Evolutionary conservation across 2,113 vertebrate species (phyloP).

Genomic region (Eolophus roseicapilla): DNA sequence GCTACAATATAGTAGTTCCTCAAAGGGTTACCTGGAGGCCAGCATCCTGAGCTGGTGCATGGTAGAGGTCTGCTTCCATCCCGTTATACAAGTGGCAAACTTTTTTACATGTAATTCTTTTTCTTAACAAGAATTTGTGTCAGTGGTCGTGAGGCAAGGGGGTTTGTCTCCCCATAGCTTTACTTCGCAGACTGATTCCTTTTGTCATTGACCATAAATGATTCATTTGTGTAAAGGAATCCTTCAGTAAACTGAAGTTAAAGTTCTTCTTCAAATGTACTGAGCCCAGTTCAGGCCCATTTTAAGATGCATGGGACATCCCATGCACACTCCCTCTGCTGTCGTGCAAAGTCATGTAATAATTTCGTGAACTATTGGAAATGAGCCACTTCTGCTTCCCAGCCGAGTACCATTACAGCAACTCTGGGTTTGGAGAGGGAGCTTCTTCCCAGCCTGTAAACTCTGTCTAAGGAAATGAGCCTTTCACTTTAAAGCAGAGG

Average conservation of each 20-base stretch:
- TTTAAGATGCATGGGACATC: not conserved
- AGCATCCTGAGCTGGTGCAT: not conserved
- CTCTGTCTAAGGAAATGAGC: not conserved
- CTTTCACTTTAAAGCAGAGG: not conserved
- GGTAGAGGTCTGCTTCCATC: not conserved
- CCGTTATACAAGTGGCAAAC: not conserved
- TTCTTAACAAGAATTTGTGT: not conserved
- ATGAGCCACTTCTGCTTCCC: not conserved
- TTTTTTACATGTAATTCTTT: not conserved
- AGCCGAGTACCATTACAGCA: not conserved
- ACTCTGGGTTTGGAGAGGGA: not conserved
- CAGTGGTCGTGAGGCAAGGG: not conserved
- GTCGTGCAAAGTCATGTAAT: not conserved
- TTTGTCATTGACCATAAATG: not conserved
- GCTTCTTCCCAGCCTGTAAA: not conserved
- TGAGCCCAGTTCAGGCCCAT: not conserved
- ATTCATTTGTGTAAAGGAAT: not conserved
- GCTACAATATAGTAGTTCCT: not conserved
- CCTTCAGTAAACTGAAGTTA: not conserved
- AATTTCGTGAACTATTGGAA: not conserved
- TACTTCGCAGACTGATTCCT: not conserved
- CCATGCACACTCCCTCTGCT: not conserved
- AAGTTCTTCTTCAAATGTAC: not conserved
- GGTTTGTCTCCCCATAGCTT: not conserved
- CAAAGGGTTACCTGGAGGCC: slow-evolving; percentile 13